Percentiles rank a stretch among this genome's conserved stretches.
Conservation (phyloP, 2,113 vertebrate genomes). For the Gracilinanus agilis region DNA sequence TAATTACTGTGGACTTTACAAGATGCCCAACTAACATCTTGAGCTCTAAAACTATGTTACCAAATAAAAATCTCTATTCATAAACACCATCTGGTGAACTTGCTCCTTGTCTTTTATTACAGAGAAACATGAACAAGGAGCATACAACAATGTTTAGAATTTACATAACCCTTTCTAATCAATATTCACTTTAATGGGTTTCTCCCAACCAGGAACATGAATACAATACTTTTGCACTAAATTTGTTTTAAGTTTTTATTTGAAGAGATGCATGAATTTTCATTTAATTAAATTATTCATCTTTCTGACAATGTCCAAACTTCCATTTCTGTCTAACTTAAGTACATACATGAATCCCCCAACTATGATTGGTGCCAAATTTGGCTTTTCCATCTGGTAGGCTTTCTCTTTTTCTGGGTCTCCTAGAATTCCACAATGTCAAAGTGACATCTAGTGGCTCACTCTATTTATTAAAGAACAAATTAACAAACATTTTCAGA, state of each 20-base stretch:
- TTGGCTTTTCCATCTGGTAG: neutral
- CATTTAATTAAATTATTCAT: neutral
- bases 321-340: conserved; percentile 7
- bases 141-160: neutral
- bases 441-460: neutral
- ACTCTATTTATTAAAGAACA: neutral
- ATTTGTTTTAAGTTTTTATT: neutral
- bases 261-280: conserved; percentile 5
- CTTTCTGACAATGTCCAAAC: neutral
- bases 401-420: neutral
- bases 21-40: neutral
- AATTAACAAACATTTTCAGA: neutral
- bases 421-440: neutral
- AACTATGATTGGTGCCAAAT: neutral
- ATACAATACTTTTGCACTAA: neutral
- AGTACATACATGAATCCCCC: conserved; percentile 6
- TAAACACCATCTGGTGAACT: conserved; percentile 20
- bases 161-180: neutral
- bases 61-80: conserved; percentile 24
- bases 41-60: conserved; percentile 27
- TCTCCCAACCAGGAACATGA: neutral
- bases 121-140: neutral
- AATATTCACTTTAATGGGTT: neutral
- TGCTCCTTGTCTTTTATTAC: neutral
- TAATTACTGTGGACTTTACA: neutral